A percentile compares a stretch with the other conserved stretches of the same genome.
phyloP scores from a whole-genome alignment of 2,888 invertebrate genomes.

The Cerastis rubricosa region DNA sequence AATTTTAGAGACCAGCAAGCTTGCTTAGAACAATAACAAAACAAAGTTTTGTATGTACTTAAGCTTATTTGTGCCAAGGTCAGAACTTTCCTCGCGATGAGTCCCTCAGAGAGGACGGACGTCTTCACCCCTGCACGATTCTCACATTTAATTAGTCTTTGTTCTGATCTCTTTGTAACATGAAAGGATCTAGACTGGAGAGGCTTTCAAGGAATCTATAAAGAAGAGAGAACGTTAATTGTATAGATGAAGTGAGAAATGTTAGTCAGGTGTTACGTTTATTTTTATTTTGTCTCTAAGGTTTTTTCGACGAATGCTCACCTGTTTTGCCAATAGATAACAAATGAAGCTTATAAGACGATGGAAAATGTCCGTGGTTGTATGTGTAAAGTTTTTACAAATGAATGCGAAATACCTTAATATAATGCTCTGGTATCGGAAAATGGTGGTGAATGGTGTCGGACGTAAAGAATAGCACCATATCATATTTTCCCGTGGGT shows the following conservation, averaged over 20 bases:
- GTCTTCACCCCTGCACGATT: constrained; percentile 50
- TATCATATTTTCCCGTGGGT: too few relatives aligned
- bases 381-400: neutral
- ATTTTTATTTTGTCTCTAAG: neutral
- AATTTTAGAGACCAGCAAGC: constrained; percentile 53
- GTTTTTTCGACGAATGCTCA: neutral
- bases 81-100: constrained; percentile 37
- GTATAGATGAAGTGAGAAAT: constrained; percentile 3
- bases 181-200: constrained; percentile 40
- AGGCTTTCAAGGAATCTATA: constrained; percentile 32
- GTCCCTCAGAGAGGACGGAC: constrained; percentile 28
- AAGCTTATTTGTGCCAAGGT: constrained; percentile 59
- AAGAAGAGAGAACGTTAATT: constrained; percentile 11
- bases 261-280: neutral
- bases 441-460: too few relatives aligned
- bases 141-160: constrained; percentile 43
- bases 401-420: neutral
- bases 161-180: constrained; percentile 54
- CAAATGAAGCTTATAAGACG: neutral
- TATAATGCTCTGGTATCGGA: too few relatives aligned
- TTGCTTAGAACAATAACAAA: constrained; percentile 49
- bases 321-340: neutral
- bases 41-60: constrained; percentile 58
- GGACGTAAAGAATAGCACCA: too few relatives aligned
- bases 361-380: neutral